Conservation (phyloP, 2,113 vertebrate species). For the Corvus hawaiiensis region DNA sequence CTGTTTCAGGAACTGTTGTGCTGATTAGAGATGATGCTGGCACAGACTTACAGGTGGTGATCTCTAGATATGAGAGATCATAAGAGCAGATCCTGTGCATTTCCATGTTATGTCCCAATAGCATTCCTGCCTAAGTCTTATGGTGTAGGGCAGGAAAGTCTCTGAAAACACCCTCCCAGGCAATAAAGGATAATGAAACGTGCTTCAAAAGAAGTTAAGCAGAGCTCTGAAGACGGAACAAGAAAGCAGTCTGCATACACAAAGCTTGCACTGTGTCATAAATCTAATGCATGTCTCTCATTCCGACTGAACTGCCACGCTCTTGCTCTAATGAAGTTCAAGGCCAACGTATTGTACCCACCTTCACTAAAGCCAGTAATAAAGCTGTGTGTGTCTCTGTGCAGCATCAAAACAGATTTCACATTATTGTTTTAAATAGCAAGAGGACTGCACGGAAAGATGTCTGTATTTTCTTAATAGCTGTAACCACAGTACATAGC, state of each 20-base stretch:
- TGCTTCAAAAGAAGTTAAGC: conserved; percentile 34
- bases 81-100: background rate
- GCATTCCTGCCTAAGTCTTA: background rate
- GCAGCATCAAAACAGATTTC: conserved; percentile 64
- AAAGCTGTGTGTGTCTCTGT: conserved; percentile 23
- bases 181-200: background rate
- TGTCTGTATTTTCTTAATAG: conserved; percentile 66
- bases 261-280: background rate
- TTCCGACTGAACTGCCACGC: background rate
- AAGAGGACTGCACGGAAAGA: conserved; percentile 46
- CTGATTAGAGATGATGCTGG: background rate
- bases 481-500: conserved; percentile 57
- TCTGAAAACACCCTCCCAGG: background rate
- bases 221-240: background rate
- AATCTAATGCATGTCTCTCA: background rate
- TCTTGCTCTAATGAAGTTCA: background rate
- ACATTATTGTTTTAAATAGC: conserved; percentile 38
- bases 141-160: background rate
- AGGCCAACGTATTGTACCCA: background rate
- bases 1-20: background rate
- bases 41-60: background rate
- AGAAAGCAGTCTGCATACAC: background rate
- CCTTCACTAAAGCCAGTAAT: conserved; percentile 14
- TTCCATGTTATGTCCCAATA: background rate
- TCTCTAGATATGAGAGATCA: background rate